These are phyloP conservation scores for Umimayanthus chanpuru DNA, from an alignment of 92 coral and sea anemone species.

Conservation along the genomic window DNA sequence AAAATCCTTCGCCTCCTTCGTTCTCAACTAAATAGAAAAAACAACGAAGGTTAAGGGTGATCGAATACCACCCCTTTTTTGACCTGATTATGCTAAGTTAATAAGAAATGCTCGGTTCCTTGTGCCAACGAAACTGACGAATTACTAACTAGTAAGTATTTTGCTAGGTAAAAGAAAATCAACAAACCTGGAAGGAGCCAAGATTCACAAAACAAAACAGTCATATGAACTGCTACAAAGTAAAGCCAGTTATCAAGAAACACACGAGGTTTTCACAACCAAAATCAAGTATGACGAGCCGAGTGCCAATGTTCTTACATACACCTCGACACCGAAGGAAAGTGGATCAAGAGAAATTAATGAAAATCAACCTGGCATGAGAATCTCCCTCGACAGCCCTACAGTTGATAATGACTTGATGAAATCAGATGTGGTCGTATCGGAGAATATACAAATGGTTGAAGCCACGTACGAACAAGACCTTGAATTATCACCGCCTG, in stretches of 20 bases:
- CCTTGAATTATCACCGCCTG: conserved; percentile 12
- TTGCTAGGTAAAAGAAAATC: conserved; percentile 18
- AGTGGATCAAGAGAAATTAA: not conserved
- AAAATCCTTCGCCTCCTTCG: too few species aligned
- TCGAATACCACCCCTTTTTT: too few species aligned
- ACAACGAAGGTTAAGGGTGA: too few species aligned
- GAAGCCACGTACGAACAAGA: conserved; percentile 1
- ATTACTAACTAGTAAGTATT: not conserved
- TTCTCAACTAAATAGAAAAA: too few species aligned
- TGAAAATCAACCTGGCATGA: not conserved
- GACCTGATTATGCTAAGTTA: too few species aligned
- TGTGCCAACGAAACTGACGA: not conserved
- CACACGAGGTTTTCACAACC: not conserved
- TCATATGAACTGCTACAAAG: conserved; percentile 18
- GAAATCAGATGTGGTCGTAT: not conserved
- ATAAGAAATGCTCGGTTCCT: not conserved
- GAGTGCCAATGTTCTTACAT: not conserved
- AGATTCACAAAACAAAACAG: conserved; percentile 10
- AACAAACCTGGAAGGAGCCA: not conserved
- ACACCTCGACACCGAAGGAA: not conserved
- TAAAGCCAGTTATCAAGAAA: not conserved
- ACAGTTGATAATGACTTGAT: not conserved
- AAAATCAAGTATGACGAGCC: not conserved
- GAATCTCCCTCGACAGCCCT: not conserved
- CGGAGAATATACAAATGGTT: not conserved